Evolutionary conservation across 2,888 invertebrate genomes (phyloP).

Genomic region (Leptothorax acervorum): DNA sequence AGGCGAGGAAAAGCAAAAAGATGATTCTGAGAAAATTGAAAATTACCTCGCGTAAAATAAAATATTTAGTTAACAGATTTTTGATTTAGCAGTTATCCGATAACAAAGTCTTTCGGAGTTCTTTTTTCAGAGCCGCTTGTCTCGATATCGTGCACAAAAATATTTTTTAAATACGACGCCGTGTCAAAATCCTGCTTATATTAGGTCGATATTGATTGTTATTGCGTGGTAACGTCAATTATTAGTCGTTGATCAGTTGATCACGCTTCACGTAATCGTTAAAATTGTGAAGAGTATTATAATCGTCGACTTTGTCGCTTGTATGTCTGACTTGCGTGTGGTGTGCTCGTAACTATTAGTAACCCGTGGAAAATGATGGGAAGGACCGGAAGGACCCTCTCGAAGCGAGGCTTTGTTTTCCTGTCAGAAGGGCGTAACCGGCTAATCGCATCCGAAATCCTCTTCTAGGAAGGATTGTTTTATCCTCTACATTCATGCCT

Average conservation of each 20-base stretch:
- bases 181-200: neutral
- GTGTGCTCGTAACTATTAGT: neutral
- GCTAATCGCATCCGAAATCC: neutral
- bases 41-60: neutral
- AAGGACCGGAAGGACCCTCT: neutral
- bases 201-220: neutral
- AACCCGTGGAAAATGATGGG: neutral
- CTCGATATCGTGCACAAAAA: neutral
- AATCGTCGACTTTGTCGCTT: neutral
- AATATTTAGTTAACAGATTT: neutral
- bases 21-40: neutral
- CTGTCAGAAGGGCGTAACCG: constrained; percentile 31
- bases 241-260: constrained; percentile 5
- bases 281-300: neutral
- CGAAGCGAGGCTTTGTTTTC: constrained; percentile 32
- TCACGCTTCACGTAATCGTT: neutral
- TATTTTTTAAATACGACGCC: neutral
- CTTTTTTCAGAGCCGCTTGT: neutral
- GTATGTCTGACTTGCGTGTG: neutral
- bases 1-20: neutral
- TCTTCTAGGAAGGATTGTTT: neutral
- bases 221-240: neutral
- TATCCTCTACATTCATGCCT: neutral
- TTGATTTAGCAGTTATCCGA: neutral
- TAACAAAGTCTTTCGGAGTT: neutral